Evolutionary conservation across 37 sponge, comb jelly and placozoan genomes (phyloP).

Genomic region (Cliona cf. orientalis): DNA sequence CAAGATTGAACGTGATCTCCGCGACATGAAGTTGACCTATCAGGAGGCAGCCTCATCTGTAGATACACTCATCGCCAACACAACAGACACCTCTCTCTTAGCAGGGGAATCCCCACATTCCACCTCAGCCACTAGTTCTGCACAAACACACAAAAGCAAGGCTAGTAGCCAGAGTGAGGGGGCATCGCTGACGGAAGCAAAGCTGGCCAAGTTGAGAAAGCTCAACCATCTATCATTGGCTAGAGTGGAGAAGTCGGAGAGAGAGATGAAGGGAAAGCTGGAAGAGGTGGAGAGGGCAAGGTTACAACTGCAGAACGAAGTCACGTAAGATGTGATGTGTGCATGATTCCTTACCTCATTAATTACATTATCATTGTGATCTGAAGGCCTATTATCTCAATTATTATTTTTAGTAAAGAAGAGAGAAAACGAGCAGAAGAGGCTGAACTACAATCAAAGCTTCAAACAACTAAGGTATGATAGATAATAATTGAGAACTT

Average conservation of each 20-base stretch:
- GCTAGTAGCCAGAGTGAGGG: too few species aligned
- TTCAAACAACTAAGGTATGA: background rate
- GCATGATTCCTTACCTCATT: background rate
- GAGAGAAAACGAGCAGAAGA: background rate
- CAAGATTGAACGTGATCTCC: conserved; percentile 10
- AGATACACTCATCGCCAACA: background rate
- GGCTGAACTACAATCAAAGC: background rate
- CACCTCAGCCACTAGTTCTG: background rate
- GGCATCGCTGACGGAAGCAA: background rate
- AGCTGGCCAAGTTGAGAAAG: conserved; percentile 6
- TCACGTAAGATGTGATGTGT: background rate
- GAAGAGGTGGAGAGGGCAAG: background rate
- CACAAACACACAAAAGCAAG: background rate
- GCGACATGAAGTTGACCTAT: conserved; percentile 12
- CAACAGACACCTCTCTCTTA: too few species aligned
- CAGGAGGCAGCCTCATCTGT: background rate
- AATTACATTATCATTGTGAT: background rate
- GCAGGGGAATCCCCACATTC: background rate
- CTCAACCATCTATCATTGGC: background rate
- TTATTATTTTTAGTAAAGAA: background rate
- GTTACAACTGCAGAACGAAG: background rate
- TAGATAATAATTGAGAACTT: too few species aligned
- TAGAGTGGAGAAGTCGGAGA: conserved; percentile 27
- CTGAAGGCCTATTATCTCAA: background rate
- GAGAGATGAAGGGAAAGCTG: conserved; percentile 12